Evolutionary conservation across 2,797 vertebrate genomes (phyloP).

Genomic region (Rhinatrema bivittatum): DNA sequence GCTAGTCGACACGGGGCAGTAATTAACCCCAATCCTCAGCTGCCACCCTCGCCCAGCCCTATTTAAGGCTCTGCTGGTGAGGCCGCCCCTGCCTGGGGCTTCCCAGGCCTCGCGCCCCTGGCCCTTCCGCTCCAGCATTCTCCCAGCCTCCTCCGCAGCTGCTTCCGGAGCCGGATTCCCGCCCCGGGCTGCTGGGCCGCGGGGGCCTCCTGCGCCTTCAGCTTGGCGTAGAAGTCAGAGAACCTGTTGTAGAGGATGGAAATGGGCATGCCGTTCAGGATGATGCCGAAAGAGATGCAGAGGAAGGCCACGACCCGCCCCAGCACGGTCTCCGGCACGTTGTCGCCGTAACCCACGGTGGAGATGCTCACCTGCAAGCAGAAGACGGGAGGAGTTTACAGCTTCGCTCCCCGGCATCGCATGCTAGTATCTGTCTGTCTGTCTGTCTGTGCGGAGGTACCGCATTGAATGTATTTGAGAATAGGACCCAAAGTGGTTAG

Average conservation of each 20-base stretch:
- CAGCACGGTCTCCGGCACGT: constrained; percentile 68
- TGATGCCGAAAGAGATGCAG: constrained; percentile 88
- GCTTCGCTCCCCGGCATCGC: too few relatives aligned
- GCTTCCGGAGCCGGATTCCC: constrained; percentile 50
- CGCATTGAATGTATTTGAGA: too few relatives aligned
- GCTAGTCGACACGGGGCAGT: too few relatives aligned
- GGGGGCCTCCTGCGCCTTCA: constrained; percentile 68
- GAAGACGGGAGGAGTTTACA: too few relatives aligned
- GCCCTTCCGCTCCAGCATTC: constrained; percentile 47
- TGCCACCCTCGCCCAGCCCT: too few relatives aligned
- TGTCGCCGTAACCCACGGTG: constrained; percentile 84
- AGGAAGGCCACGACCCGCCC: constrained; percentile 77
- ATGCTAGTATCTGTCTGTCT: too few relatives aligned
- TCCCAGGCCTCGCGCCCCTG: too few relatives aligned
- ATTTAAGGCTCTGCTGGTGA: too few relatives aligned
- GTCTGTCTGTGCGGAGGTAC: too few relatives aligned
- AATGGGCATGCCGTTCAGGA: constrained; percentile 88
- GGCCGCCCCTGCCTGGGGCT: too few relatives aligned
- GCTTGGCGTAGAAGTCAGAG: constrained; percentile 84
- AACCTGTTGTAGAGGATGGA: constrained; percentile 91
- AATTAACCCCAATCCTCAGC: too few relatives aligned
- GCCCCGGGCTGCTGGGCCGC: constrained; percentile 54
- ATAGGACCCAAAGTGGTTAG: too few relatives aligned
- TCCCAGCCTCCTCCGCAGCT: constrained; percentile 50
- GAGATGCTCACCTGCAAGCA: constrained; percentile 80